Conservation (phyloP, 2,113 vertebrate genomes). For the Tupaia chinensis region DNA sequence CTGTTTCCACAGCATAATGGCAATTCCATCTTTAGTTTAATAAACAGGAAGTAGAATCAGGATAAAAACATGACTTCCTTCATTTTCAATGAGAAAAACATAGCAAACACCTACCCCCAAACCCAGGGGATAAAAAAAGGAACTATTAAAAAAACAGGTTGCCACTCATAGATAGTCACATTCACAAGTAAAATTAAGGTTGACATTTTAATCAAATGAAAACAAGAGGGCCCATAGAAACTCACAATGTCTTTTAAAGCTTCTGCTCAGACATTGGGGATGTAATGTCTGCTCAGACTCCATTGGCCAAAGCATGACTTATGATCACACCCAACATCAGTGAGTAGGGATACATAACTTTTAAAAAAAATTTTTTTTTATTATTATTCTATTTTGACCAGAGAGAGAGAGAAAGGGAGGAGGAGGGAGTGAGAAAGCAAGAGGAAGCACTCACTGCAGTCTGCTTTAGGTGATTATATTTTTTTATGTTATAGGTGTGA, state of each 20-base stretch:
- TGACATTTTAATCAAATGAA: conserved; percentile 32
- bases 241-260: background rate
- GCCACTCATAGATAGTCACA: background rate
- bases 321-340: background rate
- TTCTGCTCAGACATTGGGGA: background rate
- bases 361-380: no score
- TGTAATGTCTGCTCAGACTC: background rate
- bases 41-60: conserved; percentile 87
- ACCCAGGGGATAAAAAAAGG: background rate
- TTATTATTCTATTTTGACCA: no score
- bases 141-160: conserved; percentile 31
- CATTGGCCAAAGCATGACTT: background rate
- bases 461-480: background rate
- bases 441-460: background rate
- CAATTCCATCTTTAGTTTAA: conserved; percentile 54
- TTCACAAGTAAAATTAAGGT: conserved; percentile 2
- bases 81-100: conserved; percentile 81
- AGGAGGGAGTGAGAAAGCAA: no score
- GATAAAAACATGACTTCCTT: conserved; percentile 85
- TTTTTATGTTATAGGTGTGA: background rate
- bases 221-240: background rate
- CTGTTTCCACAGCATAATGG: conserved; percentile 78
- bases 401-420: no score
- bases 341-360: background rate
- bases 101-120: conserved; percentile 64